Percentiles rank a stretch among this genome's conserved stretches.
Conservation (phyloP, 2,888 invertebrate species). For the Brachyopa scutellaris region DNA sequence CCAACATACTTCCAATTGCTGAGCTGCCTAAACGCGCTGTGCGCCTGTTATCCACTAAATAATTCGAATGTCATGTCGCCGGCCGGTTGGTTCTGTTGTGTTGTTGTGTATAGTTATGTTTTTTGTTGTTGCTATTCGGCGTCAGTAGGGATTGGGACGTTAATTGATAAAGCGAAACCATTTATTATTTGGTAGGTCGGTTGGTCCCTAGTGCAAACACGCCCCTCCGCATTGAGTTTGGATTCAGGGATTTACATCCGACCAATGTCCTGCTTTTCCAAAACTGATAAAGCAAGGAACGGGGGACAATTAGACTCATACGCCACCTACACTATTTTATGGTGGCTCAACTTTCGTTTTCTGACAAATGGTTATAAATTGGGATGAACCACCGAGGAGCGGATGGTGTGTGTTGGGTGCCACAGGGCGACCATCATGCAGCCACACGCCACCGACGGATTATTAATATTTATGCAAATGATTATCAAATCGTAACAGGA, state of each 20-base stretch:
- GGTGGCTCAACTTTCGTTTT: not conserved
- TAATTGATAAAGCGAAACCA: not conserved
- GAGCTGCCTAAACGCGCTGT: slow-evolving; percentile 64
- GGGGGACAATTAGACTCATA: no score
- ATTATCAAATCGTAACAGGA: slow-evolving; percentile 79
- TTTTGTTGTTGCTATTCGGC: not conserved
- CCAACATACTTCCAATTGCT: slow-evolving; percentile 46
- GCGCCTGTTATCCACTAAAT: slow-evolving; percentile 75
- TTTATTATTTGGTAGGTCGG: not conserved
- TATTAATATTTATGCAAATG: slow-evolving; percentile 78
- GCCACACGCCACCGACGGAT: slow-evolving; percentile 10
- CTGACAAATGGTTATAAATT: not conserved
- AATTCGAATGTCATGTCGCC: slow-evolving; percentile 75
- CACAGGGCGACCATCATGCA: not conserved
- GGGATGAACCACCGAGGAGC: not conserved
- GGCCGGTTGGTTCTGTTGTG: not conserved
- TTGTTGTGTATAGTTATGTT: not conserved
- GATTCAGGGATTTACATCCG: not conserved
- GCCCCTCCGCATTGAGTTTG: slow-evolving; percentile 29
- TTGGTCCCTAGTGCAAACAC: slow-evolving; percentile 29
- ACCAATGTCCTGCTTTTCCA: slow-evolving; percentile 36
- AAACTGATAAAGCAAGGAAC: not conserved
- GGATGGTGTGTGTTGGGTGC: not conserved
- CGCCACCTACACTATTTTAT: not conserved
- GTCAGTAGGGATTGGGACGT: not conserved